Conservation (phyloP, 2,113 vertebrate species). For the Phrynocephalus versicolor region DNA sequence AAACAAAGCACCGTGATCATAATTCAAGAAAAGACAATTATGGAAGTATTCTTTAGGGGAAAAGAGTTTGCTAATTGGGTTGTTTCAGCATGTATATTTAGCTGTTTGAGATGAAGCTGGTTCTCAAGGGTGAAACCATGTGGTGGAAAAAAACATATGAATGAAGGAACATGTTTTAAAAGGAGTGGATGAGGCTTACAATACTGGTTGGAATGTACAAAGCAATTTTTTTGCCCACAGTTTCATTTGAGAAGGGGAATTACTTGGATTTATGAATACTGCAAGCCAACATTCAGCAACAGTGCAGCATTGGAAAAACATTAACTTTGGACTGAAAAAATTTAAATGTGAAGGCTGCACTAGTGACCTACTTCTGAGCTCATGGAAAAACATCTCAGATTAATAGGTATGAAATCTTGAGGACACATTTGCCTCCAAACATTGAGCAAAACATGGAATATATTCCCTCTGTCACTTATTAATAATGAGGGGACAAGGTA, state of each 20-base stretch:
- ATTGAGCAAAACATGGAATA: conserved; percentile 10
- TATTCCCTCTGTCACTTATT: neutral
- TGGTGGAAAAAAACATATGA: neutral
- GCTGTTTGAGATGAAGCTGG: neutral
- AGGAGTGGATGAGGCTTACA: neutral
- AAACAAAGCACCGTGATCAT: neutral
- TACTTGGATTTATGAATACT: conserved; percentile 37
- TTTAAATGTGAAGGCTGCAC: conserved; percentile 20
- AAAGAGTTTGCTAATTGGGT: neutral
- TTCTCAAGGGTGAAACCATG: conserved; percentile 1
- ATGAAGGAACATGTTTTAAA: neutral
- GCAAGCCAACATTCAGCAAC: conserved; percentile 13
- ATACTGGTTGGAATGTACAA: neutral
- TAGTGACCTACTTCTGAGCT: conserved; percentile 21
- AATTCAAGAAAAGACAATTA: conserved; percentile 1
- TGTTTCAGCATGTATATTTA: neutral
- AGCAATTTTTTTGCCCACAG: neutral
- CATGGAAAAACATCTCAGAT: conserved; percentile 7
- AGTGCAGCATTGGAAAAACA: conserved; percentile 27
- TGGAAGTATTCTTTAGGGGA: neutral
- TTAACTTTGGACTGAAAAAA: conserved; percentile 21
- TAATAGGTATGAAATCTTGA: conserved; percentile 9
- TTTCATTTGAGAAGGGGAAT: conserved; percentile 2
- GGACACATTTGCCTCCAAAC: neutral
- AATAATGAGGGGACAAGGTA: conserved; percentile 2